phyloP scores from a whole-genome alignment of 1,140 invertebrate genomes.

The Eumaeus atala region DNA sequence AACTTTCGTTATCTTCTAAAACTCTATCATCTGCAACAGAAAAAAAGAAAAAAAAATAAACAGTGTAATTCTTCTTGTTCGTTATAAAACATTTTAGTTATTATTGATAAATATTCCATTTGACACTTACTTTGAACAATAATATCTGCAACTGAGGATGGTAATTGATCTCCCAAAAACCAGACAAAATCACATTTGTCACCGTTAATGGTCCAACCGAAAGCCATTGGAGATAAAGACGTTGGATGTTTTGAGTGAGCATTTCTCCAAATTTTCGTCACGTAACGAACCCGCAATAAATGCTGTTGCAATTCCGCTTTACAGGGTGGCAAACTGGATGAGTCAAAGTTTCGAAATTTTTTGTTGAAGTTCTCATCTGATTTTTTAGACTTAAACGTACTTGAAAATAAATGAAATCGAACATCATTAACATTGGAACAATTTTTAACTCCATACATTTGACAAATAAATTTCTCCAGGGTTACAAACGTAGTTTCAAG shows the following conservation, averaged over 20 bases:
- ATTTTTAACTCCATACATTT: conserved; percentile 21
- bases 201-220: conserved; percentile 21
- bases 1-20: no score
- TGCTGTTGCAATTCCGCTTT: conserved; percentile 23
- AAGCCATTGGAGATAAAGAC: conserved; percentile 17
- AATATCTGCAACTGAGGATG: conserved; percentile 14
- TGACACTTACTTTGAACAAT: conserved; percentile 13
- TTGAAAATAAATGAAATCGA: conserved; percentile 22
- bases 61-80: no score
- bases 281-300: conserved; percentile 20
- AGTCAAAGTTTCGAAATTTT: conserved; percentile 22
- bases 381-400: conserved; percentile 19
- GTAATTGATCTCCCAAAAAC: conserved; percentile 15
- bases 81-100: no score
- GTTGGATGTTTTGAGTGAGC: conserved; percentile 21
- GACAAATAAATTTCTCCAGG: conserved; percentile 18
- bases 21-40: no score
- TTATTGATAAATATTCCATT: no score
- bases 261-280: conserved; percentile 24
- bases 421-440: conserved; percentile 21
- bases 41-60: no score
- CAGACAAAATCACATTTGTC: conserved; percentile 21
- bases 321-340: conserved; percentile 24
- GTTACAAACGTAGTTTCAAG: conserved; percentile 11
- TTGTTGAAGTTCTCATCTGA: conserved; percentile 21